Base-by-base conservation (phyloP, 2,888 invertebrate species). In the Pseudanteris insignis region DNA sequence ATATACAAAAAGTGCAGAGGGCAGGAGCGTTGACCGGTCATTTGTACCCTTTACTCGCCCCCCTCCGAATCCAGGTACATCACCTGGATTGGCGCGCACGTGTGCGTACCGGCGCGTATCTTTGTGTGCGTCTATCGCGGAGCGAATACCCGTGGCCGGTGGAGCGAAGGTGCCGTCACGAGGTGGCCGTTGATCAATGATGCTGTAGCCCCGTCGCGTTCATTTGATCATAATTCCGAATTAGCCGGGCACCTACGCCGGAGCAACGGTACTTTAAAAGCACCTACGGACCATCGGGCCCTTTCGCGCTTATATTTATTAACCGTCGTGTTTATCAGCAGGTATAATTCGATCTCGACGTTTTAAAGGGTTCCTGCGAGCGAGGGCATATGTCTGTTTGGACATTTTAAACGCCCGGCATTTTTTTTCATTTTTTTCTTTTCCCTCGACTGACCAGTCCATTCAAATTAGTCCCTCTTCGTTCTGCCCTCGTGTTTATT, bases 11-110 rank as follows among this genome's bases (percentile, higher is more conserved):
- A 68, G 65, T 68, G 63, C 67, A 47, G 69, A 70, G 71, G 70
- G 71, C 72, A 77, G 70, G 78, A 73, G 77, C 79, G 77, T 75
- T 79, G 78, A 79, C 79, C 79, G 79, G 74, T 60, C 74, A 64
- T 58, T 66, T 54, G 34, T 46, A 53, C 70, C 70, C 70, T 67
- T 67, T 66, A 41, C 67, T 47, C 58, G 63, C 63, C 68, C 61
- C 64, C 63, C 68, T 61, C 64, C 65, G 65, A 40, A 55, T 58
- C 54, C 51, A 47, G 65, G 54, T 63, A 60, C 53, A 58, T 63
- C 51, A 53, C 53, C 37, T 50, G 33, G 46, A 26, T 51, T 26
- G 44, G 34, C 38, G 33, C 33, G 26, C 33, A 36, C 36, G 40
- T 48, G 44, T 46, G 44, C 8, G 26, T n/a, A n/a, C 9, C 2